Base-by-base conservation (phyloP, 2,797 vertebrate species). In the Mus spretus region DNA sequence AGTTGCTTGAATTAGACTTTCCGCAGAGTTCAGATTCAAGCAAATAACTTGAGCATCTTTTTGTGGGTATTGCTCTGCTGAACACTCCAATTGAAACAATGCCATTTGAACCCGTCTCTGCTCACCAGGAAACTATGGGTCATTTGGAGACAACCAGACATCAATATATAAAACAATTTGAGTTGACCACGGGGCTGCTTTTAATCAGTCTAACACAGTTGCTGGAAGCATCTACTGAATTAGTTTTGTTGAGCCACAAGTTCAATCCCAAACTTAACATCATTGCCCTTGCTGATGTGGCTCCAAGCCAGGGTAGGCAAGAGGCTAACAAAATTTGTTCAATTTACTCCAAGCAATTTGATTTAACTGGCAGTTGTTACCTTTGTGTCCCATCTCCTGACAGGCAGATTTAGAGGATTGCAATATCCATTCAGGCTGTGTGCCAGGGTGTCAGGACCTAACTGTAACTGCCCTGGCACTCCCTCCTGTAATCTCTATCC, bases 331-430 rank as follows among this genome's bases (percentile, higher is more conserved):
- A 96, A 97, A 98, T 98, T 98, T 98, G 94, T 97, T 89, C 96
- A 98, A 95, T 98, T 97, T 98, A 97, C 89, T 97, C 28, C 0
- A 96, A 98, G 94, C 95, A 95, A 98, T 98, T 98, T 97, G 90
- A 97, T 98, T 98, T 98, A 98, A 98, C 94, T 97, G 98, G 92
- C 94, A 97, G 97, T 98, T 98, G 95, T 97, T 98, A 98, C 96
- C 96, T 98, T 97, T 96, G 78, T 97, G 93, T 90, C 97, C 96
- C 92, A 96, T 97, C 88, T 97, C 85, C 93, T 97, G 97, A 98
- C 95, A 97, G 91, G 82, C 86, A 98, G 95, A 98, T 98, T 98
- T 98, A 98, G 77, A 98, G 20, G 59, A 57, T 90, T 98, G 94
- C 91, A 97, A 98, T 98, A 96, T 57, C 78, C 81, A 95, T 85